Evolutionary conservation across 2,113 vertebrate species (phyloP), one percentile per base, ranked within the genome.

Genomic region (Tautogolabrus adspersus): DNA sequence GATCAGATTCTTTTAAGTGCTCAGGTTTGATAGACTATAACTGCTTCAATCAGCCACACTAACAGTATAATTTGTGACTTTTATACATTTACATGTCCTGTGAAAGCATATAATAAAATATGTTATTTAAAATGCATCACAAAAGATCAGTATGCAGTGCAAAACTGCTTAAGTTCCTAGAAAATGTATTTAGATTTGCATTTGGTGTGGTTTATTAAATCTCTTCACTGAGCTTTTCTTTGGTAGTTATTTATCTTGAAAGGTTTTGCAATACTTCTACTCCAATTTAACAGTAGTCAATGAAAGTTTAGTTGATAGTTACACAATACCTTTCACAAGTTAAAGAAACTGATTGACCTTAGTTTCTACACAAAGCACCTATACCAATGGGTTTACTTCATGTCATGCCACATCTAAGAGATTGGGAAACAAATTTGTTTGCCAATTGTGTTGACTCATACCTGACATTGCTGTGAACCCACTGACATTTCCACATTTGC

Each of bases 1-100:
- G 66, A 13, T 86, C 55, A 72, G 74, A 67, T 88, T 87, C 67
- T 95, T 94, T 54, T 92, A 73, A 88, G 21, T 42, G 1, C 70
- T 8, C 16, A 64, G 7, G 8, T 66, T 51, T 0, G 44, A 74
- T 16, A 68, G 54, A 90, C 67, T 47, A 8, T 1, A 23, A 77
- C 46, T 47, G 7, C 22, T 26, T 19, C 19, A 22, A 42, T 66
- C 13, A 46, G 42, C 26, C 16, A 62, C 56, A 77, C 13, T 58
- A 30, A 51, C 66, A 15, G 6, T 59, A 15, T 64, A 72, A 66
- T 10, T 26, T 40, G 16, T 30, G 40, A 46, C 26, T 37, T 21
- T 56, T 7, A 70, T 58, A 58, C n/a, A 21, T 40, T 3, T 79
- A 21, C 18, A 11, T 37, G 22, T 66, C 26, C 12, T 46, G 40